Percentiles rank a stretch among this genome's conserved stretches.
Evolutionary conservation across 2,113 vertebrate genomes (phyloP).

Genomic region (Syngnathus floridae): DNA sequence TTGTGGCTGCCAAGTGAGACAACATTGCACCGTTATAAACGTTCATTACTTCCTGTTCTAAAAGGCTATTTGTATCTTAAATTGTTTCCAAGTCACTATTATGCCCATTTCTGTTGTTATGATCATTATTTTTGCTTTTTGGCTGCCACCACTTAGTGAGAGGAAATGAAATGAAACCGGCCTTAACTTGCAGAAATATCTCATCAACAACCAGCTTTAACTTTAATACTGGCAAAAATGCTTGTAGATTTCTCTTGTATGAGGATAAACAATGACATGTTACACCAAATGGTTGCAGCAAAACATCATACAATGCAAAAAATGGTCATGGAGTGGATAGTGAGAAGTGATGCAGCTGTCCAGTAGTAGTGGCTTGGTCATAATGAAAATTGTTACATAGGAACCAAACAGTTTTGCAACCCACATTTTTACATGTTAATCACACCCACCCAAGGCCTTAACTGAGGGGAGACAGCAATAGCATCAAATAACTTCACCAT

Average conservation of each 20-base stretch:
- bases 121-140: not conserved
- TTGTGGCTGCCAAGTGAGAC: conserved; percentile 81
- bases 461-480: not conserved
- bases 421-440: not conserved
- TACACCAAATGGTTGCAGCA: not conserved
- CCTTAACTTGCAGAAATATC: not conserved
- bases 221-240: not conserved
- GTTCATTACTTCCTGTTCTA: not conserved
- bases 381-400: not conserved
- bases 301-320: not conserved
- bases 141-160: not conserved
- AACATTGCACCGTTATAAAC: not conserved
- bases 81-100: not conserved
- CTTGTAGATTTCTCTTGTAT: not conserved
- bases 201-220: not conserved
- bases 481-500: conserved; percentile 10
- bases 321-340: too few relatives aligned
- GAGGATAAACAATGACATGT: not conserved
- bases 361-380: too few relatives aligned
- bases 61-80: not conserved
- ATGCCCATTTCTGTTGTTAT: not conserved
- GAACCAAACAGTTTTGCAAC: not conserved
- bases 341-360: not conserved
- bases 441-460: not conserved
- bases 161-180: not conserved